Evolutionary conservation across 2,797 vertebrate species (phyloP).

Genomic region (Cossypha caffra): DNA sequence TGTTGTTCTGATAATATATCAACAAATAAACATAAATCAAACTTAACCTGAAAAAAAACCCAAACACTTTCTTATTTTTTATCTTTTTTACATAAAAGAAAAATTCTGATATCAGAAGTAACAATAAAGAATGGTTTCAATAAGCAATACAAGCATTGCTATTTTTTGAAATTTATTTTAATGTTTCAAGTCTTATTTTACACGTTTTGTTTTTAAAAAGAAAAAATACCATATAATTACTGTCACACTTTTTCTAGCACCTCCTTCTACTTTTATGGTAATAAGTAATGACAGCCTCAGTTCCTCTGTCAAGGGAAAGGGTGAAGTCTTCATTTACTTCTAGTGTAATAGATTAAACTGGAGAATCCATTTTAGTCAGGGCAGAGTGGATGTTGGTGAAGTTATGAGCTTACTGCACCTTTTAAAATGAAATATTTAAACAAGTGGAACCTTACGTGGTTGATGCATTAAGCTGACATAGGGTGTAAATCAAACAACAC

Average conservation of each 20-base stretch:
- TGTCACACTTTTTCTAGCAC: not conserved
- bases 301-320: slow-evolving; percentile 16
- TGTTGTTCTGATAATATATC: not conserved
- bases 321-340: slow-evolving; percentile 43
- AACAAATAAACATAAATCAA: slow-evolving; percentile 12
- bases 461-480: slow-evolving; percentile 64
- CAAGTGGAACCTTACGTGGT: slow-evolving; percentile 44
- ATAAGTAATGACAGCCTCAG: not conserved
- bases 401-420: slow-evolving; percentile 52
- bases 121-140: not conserved
- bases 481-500: slow-evolving; percentile 70
- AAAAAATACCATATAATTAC: not conserved
- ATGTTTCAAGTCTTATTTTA: not conserved
- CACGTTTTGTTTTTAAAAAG: not conserved
- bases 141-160: not conserved
- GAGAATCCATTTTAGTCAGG: slow-evolving; percentile 47
- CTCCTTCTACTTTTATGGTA: not conserved
- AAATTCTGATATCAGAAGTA: not conserved
- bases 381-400: slow-evolving; percentile 48
- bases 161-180: not conserved
- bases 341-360: slow-evolving; percentile 8
- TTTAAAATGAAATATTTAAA: slow-evolving; percentile 77
- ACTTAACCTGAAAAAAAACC: not conserved
- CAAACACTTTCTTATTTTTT: not conserved
- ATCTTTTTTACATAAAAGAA: not conserved